Conservation (phyloP, 2,888 invertebrate species). For the Tachystola acroxantha region DNA sequence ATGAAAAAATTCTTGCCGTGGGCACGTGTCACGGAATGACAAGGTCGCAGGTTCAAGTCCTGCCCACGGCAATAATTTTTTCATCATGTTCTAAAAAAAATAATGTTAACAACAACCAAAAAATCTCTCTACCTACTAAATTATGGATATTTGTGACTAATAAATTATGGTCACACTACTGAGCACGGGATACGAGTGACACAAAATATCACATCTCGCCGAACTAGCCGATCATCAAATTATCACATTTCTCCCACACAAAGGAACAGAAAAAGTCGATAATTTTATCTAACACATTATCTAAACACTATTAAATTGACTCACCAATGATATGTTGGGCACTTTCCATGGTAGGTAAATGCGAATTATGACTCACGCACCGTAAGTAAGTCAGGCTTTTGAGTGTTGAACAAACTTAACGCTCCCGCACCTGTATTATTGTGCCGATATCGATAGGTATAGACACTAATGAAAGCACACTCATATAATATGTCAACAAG, state of each 20-base stretch:
- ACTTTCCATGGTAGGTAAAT: constrained; percentile 8
- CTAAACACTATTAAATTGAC: constrained; percentile 26
- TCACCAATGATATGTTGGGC: constrained; percentile 21
- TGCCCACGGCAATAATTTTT: too few species aligned
- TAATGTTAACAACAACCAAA: too few species aligned
- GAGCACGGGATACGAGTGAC: background rate
- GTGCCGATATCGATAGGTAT: constrained; percentile 33
- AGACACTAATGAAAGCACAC: constrained; percentile 33
- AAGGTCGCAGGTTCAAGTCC: too few species aligned
- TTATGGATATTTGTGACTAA: too few species aligned
- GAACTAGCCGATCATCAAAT: constrained; percentile 54
- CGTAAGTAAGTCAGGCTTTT: constrained; percentile 13
- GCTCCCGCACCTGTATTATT: constrained; percentile 18
- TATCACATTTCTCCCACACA: constrained; percentile 50
- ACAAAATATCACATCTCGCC: constrained; percentile 15
- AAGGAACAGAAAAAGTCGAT: constrained; percentile 26
- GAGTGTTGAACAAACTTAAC: constrained; percentile 21
- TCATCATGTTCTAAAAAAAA: too few species aligned
- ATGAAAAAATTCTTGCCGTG: too few species aligned
- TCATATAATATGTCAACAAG: constrained; percentile 37
- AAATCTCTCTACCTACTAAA: too few species aligned
- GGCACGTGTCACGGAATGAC: too few species aligned
- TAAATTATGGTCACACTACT: background rate
- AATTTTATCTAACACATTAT: constrained; percentile 27
- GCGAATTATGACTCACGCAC: constrained; percentile 23